A percentile compares a stretch with the other conserved stretches of the same genome.
These are phyloP conservation scores for Lineus longissimus DNA, from an alignment of 1,140 invertebrate genomes.

Conservation along the genomic window DNA sequence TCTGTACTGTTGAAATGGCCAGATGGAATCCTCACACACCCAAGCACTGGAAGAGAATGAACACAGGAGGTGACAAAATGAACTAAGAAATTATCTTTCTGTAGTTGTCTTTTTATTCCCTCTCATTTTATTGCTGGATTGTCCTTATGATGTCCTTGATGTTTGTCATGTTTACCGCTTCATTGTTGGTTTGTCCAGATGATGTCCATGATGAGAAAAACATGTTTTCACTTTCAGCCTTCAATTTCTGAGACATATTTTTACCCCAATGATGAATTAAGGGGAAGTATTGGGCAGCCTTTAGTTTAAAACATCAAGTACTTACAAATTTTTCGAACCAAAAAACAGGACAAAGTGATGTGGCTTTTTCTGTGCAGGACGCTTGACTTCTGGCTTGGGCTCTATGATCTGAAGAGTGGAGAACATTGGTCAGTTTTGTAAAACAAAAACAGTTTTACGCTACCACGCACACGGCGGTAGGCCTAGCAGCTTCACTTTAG, in stretches of 20 bases:
- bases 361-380: conserved; percentile 56
- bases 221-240: too few relatives aligned
- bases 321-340: conserved; percentile 90
- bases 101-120: not conserved
- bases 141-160: too few relatives aligned
- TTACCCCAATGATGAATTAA: too few relatives aligned
- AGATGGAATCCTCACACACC: conserved; percentile 82
- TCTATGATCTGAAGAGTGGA: conserved; percentile 64
- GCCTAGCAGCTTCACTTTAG: not conserved
- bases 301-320: conserved; percentile 35
- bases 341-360: conserved; percentile 89
- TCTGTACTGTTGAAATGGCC: conserved; percentile 78
- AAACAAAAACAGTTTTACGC: conserved; percentile 29
- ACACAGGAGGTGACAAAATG: conserved; percentile 20
- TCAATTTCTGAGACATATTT: conserved; percentile 15
- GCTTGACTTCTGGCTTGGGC: conserved; percentile 52
- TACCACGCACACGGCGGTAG: too few relatives aligned
- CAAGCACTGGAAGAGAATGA: conserved; percentile 72
- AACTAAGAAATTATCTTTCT: not conserved
- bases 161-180: too few relatives aligned
- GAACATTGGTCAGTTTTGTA: not conserved
- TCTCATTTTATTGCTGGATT: not conserved
- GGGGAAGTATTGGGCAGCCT: too few relatives aligned
- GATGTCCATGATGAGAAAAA: too few relatives aligned
- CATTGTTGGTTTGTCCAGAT: too few relatives aligned